Percentiles rank a stretch among this genome's conserved stretches.
These are phyloP conservation scores for Himalopsyche anomala DNA, from an alignment of 2,888 invertebrate species.

Conservation along the genomic window DNA sequence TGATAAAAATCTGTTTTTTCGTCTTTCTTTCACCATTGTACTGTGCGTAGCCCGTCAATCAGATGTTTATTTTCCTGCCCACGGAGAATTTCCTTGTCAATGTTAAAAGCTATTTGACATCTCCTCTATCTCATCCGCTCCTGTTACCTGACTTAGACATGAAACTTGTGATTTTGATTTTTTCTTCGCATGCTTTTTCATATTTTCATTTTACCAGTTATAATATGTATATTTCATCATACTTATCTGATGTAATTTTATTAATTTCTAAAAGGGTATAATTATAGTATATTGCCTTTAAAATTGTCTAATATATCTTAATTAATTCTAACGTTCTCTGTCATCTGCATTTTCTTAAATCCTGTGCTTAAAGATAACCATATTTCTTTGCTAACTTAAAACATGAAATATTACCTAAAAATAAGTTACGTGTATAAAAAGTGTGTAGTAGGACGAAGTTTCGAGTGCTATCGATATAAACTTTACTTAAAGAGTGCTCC, in stretches of 20 bases:
- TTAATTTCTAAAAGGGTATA: too few species aligned
- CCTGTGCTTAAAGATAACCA: too few species aligned
- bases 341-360: too few species aligned
- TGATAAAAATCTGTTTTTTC: conserved; percentile 13
- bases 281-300: too few species aligned
- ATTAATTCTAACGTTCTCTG: too few species aligned
- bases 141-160: conserved; percentile 13
- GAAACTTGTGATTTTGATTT: conserved; percentile 17
- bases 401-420: neutral
- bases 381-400: neutral
- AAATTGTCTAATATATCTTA: too few species aligned
- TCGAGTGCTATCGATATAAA: conserved; percentile 54
- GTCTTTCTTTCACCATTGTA: neutral
- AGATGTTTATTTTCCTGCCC: conserved; percentile 21
- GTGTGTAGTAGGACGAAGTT: neutral
- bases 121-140: conserved; percentile 19
- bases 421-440: neutral
- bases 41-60: neutral
- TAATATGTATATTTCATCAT: neutral
- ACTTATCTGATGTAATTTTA: neutral
- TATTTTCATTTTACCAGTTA: neutral
- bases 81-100: conserved; percentile 21
- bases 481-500: conserved; percentile 50
- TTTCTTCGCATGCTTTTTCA: neutral
- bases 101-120: conserved; percentile 31